Conservation (phyloP, 2,113 vertebrate species). For the Catharus minimus region DNA sequence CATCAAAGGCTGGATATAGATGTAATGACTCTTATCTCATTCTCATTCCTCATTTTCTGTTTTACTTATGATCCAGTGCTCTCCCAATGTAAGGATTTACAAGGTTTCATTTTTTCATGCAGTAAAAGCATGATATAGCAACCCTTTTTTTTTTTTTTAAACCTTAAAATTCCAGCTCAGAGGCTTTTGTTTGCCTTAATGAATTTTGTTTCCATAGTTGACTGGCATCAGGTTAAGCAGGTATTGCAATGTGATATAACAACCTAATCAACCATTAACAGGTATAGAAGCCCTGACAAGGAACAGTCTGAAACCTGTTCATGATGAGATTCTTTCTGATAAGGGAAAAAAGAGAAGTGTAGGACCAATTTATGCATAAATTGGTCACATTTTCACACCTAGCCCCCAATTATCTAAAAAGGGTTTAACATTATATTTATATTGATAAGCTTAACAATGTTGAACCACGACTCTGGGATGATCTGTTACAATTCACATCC, state of each 20-base stretch:
- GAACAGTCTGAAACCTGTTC: constrained; percentile 49
- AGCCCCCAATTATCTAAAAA: constrained; percentile 80
- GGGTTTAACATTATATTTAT: constrained; percentile 80
- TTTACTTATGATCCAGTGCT: background rate
- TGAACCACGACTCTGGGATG: constrained; percentile 77
- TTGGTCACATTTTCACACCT: constrained; percentile 79
- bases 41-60: background rate
- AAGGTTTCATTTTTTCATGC: background rate
- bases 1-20: background rate
- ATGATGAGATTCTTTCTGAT: constrained; percentile 62
- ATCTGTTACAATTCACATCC: constrained; percentile 79
- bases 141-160: background rate
- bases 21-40: background rate
- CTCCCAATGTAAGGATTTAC: background rate
- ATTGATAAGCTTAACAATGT: constrained; percentile 81
- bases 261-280: constrained; percentile 62
- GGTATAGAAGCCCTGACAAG: constrained; percentile 63
- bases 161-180: background rate
- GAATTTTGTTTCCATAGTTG: constrained; percentile 63
- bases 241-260: constrained; percentile 55
- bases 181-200: constrained; percentile 52
- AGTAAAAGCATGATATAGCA: background rate
- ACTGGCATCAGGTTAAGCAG: constrained; percentile 54
- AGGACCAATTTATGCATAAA: constrained; percentile 75
- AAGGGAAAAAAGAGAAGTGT: constrained; percentile 56